Evolutionary conservation across 1,140 invertebrate genomes (phyloP).

Genomic region (Heliconius congener): DNA sequence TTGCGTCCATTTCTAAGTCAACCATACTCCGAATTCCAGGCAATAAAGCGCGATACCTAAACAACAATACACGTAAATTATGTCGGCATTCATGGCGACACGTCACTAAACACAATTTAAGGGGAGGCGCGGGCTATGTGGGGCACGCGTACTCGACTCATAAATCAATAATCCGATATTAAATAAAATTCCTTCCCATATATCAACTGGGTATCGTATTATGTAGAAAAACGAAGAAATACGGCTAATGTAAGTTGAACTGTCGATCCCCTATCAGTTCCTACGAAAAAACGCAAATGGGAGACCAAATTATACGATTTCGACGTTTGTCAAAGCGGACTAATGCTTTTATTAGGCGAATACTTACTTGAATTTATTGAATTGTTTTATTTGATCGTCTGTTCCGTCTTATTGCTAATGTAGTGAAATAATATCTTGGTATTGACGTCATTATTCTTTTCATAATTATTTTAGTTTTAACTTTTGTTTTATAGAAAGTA

Average conservation of each 20-base stretch:
- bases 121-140: constrained; percentile 55
- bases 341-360: constrained; percentile 58
- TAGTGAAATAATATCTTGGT: constrained; percentile 24
- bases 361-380: constrained; percentile 58
- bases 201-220: constrained; percentile 55
- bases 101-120: constrained; percentile 61
- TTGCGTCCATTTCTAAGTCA: constrained; percentile 1
- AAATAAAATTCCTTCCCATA: constrained; percentile 65
- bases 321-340: constrained; percentile 50
- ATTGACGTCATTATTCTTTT: background rate
- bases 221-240: constrained; percentile 56
- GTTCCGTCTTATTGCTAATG: constrained; percentile 30
- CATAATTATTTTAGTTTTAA: background rate
- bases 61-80: constrained; percentile 38
- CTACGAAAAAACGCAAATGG: constrained; percentile 23
- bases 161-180: constrained; percentile 68
- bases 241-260: constrained; percentile 44
- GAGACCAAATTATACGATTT: constrained; percentile 38
- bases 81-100: constrained; percentile 35
- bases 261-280: constrained; percentile 5
- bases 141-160: constrained; percentile 48
- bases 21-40: constrained; percentile 7
- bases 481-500: background rate
- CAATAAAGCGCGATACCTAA: constrained; percentile 15
- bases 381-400: constrained; percentile 44